phyloP scores from a whole-genome alignment of 1,140 invertebrate genomes.

The Hycleus cichorii region DNA sequence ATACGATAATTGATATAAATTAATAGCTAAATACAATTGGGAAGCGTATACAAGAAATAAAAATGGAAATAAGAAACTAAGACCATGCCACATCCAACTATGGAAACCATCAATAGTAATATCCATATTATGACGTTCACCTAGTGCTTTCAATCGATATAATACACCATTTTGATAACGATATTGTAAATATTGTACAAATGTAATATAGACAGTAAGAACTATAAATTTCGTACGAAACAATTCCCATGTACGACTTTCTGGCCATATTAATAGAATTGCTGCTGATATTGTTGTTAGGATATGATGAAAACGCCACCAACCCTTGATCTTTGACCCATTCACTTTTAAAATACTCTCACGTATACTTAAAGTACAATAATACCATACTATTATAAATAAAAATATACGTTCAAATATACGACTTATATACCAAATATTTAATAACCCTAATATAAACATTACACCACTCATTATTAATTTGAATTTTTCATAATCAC shows the following conservation, averaged over 20 bases:
- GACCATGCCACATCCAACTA: constrained; percentile 98
- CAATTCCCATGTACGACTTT: constrained; percentile 78
- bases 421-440: constrained; percentile 66
- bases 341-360: constrained; percentile 92
- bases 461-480: constrained; percentile 84
- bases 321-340: constrained; percentile 81
- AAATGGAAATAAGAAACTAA: constrained; percentile 94
- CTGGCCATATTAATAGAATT: constrained; percentile 93
- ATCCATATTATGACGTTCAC: constrained; percentile 94
- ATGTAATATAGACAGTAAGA: constrained; percentile 82
- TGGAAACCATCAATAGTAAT: constrained; percentile 99
- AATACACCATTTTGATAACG: constrained; percentile 88
- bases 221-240: constrained; percentile 88
- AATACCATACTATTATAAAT: constrained; percentile 96
- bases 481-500: constrained; percentile 96
- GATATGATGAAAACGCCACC: constrained; percentile 97
- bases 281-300: constrained; percentile 88
- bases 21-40: constrained; percentile 90
- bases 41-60: constrained; percentile 89
- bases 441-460: constrained; percentile 71
- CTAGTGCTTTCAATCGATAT: constrained; percentile 87
- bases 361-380: constrained; percentile 94
- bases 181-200: constrained; percentile 87
- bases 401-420: constrained; percentile 85
- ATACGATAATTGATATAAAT: constrained; percentile 66